Evolutionary conservation across 2,113 vertebrate genomes (phyloP).

Genomic region (Platycercus adscitus): DNA sequence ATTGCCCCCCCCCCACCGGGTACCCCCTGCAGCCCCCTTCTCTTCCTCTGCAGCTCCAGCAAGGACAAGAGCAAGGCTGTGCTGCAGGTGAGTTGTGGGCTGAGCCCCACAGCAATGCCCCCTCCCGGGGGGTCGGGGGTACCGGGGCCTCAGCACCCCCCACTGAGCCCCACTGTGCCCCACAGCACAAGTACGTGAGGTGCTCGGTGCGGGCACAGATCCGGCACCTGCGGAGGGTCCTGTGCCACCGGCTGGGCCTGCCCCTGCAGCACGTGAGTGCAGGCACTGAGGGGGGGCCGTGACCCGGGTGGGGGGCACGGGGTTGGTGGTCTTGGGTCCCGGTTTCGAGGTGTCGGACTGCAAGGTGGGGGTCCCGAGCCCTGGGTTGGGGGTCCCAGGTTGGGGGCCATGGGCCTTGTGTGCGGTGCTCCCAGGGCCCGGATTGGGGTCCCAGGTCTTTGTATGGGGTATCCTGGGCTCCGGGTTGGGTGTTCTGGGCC

Average conservation of each 20-base stretch:
- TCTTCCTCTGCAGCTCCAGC: slow-evolving; percentile 78
- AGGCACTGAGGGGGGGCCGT: rapidly evolving
- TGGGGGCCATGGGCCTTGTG: no score
- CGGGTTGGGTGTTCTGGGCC: not conserved
- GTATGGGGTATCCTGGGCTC: no score
- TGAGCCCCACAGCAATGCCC: no score
- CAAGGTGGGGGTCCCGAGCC: no score
- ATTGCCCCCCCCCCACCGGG: not conserved
- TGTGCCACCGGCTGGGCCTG: slow-evolving; percentile 90
- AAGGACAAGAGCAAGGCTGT: slow-evolving; percentile 92
- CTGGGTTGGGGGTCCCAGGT: not conserved
- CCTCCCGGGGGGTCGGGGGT: not conserved
- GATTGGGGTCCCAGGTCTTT: not conserved
- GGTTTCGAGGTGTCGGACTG: no score
- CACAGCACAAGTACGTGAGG: slow-evolving; percentile 93
- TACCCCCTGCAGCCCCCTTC: not conserved
- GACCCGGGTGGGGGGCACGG: not conserved
- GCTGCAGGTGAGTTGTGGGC: slow-evolving; percentile 84
- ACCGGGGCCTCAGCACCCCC: rapidly evolving
- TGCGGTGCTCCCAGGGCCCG: no score
- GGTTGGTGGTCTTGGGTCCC: rapidly evolving
- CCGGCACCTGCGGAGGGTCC: slow-evolving; percentile 89
- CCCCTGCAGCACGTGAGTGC: slow-evolving; percentile 87
- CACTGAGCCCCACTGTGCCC: not conserved
- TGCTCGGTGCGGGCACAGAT: slow-evolving; percentile 94